Evolutionary conservation across 1,140 invertebrate species (phyloP).

Genomic region (Lanistes nyassanus): DNA sequence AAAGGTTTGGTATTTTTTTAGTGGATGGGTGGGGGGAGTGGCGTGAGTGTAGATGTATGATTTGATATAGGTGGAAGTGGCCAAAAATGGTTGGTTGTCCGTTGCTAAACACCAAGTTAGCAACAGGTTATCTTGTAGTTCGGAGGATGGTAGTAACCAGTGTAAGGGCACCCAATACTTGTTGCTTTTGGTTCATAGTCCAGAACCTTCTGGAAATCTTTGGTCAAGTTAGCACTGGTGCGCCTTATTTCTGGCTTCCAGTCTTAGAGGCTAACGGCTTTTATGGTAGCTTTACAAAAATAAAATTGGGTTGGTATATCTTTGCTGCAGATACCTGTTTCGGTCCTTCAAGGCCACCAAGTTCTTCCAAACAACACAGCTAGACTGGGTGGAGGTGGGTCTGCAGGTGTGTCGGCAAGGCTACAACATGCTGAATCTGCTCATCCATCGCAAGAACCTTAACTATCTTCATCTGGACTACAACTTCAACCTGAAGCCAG

Average conservation of each 20-base stretch:
- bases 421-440: slow-evolving; percentile 99
- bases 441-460: slow-evolving; percentile 99
- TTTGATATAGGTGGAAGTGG: not conserved
- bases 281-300: not conserved
- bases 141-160: too few species aligned
- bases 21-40: not conserved
- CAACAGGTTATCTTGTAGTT: too few species aligned
- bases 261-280: too few species aligned
- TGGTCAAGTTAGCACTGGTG: too few species aligned
- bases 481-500: slow-evolving; percentile 99
- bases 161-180: too few species aligned
- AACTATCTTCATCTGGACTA: slow-evolving; percentile 99
- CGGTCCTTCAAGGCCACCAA: slow-evolving; percentile 99
- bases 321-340: slow-evolving; percentile 81
- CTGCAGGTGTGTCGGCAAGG: slow-evolving; percentile 97
- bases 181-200: too few species aligned
- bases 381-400: slow-evolving; percentile 99
- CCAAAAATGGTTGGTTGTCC: too few species aligned
- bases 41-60: not conserved
- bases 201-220: too few species aligned
- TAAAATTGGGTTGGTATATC: not conserved
- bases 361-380: slow-evolving; percentile 99
- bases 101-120: too few species aligned
- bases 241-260: too few species aligned
- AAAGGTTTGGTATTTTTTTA: slow-evolving; percentile 73